A percentile compares a stretch with the other conserved stretches of the same genome.
These are phyloP conservation scores for Cephalopholis sonnerati DNA, from an alignment of 2,113 vertebrate genomes.

Conservation along the genomic window DNA sequence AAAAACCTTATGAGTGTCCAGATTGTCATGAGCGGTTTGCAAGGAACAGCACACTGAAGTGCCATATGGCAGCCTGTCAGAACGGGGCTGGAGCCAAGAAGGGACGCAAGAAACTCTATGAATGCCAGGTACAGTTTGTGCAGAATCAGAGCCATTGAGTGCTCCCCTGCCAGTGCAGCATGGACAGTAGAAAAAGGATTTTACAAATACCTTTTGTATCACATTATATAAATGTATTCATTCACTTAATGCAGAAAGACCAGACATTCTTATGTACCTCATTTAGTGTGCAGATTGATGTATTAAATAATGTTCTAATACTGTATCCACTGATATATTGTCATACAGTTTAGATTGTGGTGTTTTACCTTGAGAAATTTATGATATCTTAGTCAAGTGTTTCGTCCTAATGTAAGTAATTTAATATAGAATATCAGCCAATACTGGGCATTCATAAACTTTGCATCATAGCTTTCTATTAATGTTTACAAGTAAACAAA, in stretches of 20 bases:
- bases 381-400: background rate
- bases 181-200: background rate
- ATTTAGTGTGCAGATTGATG: background rate
- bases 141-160: background rate
- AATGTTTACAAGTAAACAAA: background rate
- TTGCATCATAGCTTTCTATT: background rate
- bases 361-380: background rate
- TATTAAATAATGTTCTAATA: background rate
- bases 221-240: background rate
- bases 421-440: background rate
- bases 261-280: background rate
- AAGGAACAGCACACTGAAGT: slow-evolving; percentile 97
- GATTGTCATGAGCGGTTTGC: slow-evolving; percentile 98
- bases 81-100: slow-evolving; percentile 97
- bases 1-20: slow-evolving; percentile 98
- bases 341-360: background rate
- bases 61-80: slow-evolving; percentile 96
- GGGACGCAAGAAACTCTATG: slow-evolving; percentile 97
- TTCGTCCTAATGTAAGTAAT: background rate
- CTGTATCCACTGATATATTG: background rate
- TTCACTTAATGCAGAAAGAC: background rate
- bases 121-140: slow-evolving; percentile 92
- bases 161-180: background rate
- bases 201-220: background rate
- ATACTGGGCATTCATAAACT: background rate